phyloP scores from a whole-genome alignment of 1,140 invertebrate species.

The Oryzaephilus surinamensis region DNA sequence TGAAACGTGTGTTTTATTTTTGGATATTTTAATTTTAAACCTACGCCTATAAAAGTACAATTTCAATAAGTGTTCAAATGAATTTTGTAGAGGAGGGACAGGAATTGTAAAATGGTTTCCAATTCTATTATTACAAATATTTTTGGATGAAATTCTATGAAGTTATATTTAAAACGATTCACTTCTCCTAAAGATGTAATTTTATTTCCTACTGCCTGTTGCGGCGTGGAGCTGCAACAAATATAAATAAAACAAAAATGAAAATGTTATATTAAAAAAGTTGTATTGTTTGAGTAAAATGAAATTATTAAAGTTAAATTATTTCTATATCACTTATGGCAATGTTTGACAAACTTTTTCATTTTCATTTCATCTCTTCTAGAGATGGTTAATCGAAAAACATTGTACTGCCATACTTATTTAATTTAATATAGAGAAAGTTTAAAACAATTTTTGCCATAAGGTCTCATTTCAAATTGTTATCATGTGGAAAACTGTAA shows the following conservation, averaged over 20 bases:
- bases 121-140: no score
- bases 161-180: conserved; percentile 20
- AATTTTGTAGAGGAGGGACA: not conserved
- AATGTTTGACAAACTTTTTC: no score
- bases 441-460: not conserved
- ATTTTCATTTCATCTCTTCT: no score
- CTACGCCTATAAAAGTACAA: conserved; percentile 3
- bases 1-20: no score
- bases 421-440: not conserved
- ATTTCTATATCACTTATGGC: no score
- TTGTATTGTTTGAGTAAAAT: not conserved
- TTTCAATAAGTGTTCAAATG: not conserved
- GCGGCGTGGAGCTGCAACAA: conserved; percentile 24
- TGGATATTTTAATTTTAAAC: not conserved
- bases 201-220: conserved; percentile 22
- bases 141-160: no score
- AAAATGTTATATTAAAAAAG: not conserved
- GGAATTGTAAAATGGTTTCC: not conserved
- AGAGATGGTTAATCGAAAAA: no score
- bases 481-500: no score
- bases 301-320: no score
- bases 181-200: conserved; percentile 17
- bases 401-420: no score
- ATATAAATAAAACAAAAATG: not conserved
- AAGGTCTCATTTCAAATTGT: no score